Conservation (phyloP, 2,888 invertebrate genomes). For the Autographa pulchrina region DNA sequence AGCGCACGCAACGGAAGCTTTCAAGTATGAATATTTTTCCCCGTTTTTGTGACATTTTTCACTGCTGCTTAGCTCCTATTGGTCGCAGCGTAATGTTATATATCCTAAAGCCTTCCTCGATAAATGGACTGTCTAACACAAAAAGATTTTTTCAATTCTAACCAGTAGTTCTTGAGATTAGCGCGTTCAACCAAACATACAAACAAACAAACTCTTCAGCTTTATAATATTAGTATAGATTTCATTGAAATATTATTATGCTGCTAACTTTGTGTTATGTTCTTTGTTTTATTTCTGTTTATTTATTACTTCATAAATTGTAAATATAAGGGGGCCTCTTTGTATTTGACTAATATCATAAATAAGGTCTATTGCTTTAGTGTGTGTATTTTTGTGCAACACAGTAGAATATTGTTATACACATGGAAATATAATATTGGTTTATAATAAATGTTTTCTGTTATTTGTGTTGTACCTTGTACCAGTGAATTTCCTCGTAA, state of each 20-base stretch:
- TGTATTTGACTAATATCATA: not conserved
- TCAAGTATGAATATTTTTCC: no score
- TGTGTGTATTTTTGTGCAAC: not conserved
- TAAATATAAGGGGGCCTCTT: not conserved
- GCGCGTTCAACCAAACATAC: no score
- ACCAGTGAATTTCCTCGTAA: not conserved
- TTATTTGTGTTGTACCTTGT: not conserved
- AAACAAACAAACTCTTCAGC: no score
- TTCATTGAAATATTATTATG: not conserved
- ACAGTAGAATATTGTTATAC: not conserved
- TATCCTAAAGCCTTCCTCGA: no score
- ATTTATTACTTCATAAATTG: constrained; percentile 3
- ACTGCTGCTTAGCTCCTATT: no score
- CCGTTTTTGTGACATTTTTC: no score
- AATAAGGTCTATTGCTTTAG: not conserved
- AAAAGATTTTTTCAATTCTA: no score
- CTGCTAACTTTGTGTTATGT: not conserved
- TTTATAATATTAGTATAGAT: no score
- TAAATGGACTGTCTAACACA: no score
- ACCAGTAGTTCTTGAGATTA: no score
- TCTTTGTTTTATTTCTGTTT: constrained; percentile 27
- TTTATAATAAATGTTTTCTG: not conserved
- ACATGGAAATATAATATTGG: not conserved
- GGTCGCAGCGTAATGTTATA: no score
- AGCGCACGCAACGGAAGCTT: no score